Base-by-base conservation (phyloP, 2,113 vertebrate genomes). In the Pseudolaguvia tuberculata region DNA sequence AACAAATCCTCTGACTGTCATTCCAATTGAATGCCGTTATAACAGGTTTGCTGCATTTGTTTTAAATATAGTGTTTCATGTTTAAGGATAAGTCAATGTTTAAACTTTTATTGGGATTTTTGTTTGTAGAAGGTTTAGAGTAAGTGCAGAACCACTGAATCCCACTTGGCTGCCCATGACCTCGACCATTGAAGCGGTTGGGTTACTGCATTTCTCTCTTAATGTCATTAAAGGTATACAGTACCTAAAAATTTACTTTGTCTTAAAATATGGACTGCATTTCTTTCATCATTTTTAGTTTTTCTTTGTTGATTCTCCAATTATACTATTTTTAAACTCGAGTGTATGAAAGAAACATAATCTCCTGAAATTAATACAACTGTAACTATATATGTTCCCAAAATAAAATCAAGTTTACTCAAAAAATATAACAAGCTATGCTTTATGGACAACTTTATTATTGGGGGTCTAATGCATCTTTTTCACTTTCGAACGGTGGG, bases 141-240 rank as follows among this genome's bases (percentile, higher is more conserved):
- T 86, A 52, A 50, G 18, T 70, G 76, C 75, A 51, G 77, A 79
- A 21, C 79, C 79, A 3, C 35, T 88, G 47, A 73, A 39, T 18
- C 84, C 83, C 2, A 84, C 83, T 53, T 88, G 85, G 84, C 25
- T 76, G 27, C 71, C 85, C 12, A 69, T 84, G 86, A 86, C 80
- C 29, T 83, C 83, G 63, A 81, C 84, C 0, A 2, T 83, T 42
- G 21, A 77, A 55, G 81, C 48, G 0, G 78, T 78, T 23, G 85
- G 85, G 23, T 77, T 85, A 15, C 80, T 87, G 69, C 82, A 59
- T 48, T 85, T 87, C 72, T 85, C 84, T 76, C 81, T 86, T 12
- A 68, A 20, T 15, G 59, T 78, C 53, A 8, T 81, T 85, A 47
- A 53, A 76, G 78, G 85, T 83, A 29, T 76, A 18, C 5, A 45